A percentile compares a stretch with the other conserved stretches of the same genome.
Evolutionary conservation across 1,140 invertebrate species (phyloP).

Genomic region (Drosophila trapezifrons): DNA sequence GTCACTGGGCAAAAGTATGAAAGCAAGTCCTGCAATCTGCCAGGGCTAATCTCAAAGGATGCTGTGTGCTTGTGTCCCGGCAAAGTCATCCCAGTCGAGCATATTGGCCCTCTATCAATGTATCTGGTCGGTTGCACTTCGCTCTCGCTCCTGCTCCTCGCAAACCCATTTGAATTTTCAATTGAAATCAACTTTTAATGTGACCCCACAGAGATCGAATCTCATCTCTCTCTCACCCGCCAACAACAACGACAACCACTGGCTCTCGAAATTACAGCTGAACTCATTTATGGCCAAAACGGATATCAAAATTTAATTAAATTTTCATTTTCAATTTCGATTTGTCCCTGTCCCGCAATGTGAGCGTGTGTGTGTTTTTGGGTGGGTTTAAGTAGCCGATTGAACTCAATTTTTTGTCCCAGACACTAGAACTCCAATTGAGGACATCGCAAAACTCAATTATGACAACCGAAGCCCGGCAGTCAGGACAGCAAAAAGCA

Average conservation of each 20-base stretch:
- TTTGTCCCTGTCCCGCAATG: slow-evolving; percentile 2
- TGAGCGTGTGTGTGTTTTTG: slow-evolving; percentile 4
- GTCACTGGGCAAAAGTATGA: slow-evolving; percentile 61
- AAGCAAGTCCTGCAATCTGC: slow-evolving; percentile 26
- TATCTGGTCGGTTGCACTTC: slow-evolving; percentile 29
- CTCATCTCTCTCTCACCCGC: background rate
- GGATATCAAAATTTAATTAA: slow-evolving; percentile 83
- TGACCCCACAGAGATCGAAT: slow-evolving; percentile 45
- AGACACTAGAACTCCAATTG: slow-evolving; percentile 62
- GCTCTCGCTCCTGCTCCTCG: background rate
- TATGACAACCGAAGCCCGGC: slow-evolving; percentile 59
- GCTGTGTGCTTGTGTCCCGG: slow-evolving; percentile 9
- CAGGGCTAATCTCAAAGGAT: slow-evolving; percentile 75
- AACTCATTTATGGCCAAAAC: slow-evolving; percentile 66
- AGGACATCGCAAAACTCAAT: slow-evolving; percentile 67
- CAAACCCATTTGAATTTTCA: slow-evolving; percentile 63
- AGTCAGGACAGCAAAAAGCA: slow-evolving; percentile 24
- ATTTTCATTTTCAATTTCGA: slow-evolving; percentile 79
- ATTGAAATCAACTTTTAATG: slow-evolving; percentile 80
- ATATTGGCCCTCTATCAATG: slow-evolving; percentile 58
- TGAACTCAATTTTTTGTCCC: slow-evolving; percentile 34
- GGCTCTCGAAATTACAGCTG: slow-evolving; percentile 58
- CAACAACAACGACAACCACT: slow-evolving; percentile 42
- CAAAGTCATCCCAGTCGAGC: slow-evolving; percentile 23
- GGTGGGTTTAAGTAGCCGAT: slow-evolving; percentile 44